Percentiles rank a stretch among this genome's conserved stretches.
phyloP scores from a whole-genome alignment of 2,888 invertebrate genomes.

The Hemicrepidius hirtus region DNA sequence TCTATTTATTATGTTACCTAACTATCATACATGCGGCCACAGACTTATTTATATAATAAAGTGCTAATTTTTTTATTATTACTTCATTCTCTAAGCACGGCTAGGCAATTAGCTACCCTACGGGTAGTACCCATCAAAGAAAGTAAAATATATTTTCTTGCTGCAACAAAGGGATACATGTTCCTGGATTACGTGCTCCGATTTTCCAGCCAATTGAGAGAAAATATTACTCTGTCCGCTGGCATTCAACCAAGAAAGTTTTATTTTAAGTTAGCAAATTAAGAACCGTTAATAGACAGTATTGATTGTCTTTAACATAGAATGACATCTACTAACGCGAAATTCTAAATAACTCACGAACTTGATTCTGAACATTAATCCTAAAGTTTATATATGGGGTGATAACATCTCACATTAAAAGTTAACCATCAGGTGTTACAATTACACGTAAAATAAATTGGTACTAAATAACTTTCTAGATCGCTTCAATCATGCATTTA shows the following conservation, averaged over 20 bases:
- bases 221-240: not conserved
- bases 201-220: slow-evolving; percentile 1
- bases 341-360: slow-evolving; percentile 28
- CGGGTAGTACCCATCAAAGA: not conserved
- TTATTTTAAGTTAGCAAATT: too few species aligned
- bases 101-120: not conserved
- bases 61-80: too few species aligned
- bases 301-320: slow-evolving; percentile 28
- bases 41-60: too few species aligned
- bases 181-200: slow-evolving; percentile 2
- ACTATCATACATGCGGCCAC: too few species aligned
- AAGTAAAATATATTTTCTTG: not conserved
- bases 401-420: slow-evolving; percentile 19
- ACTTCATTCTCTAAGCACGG: too few species aligned
- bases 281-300: not conserved
- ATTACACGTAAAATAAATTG: slow-evolving; percentile 28
- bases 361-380: slow-evolving; percentile 32
- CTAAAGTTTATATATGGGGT: slow-evolving; percentile 14
- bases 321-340: slow-evolving; percentile 17
- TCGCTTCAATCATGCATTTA: slow-evolving; percentile 16
- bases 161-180: slow-evolving; percentile 12
- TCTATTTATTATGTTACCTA: too few species aligned
- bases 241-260: not conserved
- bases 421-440: slow-evolving; percentile 19
- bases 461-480: slow-evolving; percentile 12